phyloP scores from a whole-genome alignment of 2,797 vertebrate species.

The Odontamblyopus lacepedii region DNA sequence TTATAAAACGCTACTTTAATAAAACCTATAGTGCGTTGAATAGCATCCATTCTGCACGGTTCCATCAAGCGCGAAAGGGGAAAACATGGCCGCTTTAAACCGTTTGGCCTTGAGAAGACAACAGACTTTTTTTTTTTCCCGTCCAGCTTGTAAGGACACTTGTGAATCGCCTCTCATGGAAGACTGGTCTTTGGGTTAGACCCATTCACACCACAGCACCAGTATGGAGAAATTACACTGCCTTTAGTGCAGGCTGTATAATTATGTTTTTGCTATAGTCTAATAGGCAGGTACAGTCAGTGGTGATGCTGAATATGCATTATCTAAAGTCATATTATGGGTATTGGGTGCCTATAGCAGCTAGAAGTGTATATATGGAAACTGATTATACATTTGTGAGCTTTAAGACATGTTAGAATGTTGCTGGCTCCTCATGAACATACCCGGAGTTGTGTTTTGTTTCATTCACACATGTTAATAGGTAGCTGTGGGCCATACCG shows the following conservation, averaged over 20 bases:
- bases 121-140: constrained; percentile 30
- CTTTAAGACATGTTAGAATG: no score
- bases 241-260: neutral
- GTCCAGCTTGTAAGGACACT: constrained; percentile 12
- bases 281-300: neutral
- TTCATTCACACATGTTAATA: no score
- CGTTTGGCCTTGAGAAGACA: constrained; percentile 52
- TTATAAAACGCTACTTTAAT: constrained; percentile 28
- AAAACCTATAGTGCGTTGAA: constrained; percentile 30
- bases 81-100: constrained; percentile 10
- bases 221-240: neutral
- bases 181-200: constrained; percentile 18
- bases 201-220: neutral
- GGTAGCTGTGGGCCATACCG: no score
- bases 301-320: neutral
- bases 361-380: neutral
- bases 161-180: constrained; percentile 16
- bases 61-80: neutral
- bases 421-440: no score
- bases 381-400: neutral
- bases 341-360: neutral
- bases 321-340: neutral
- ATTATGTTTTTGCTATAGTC: neutral
- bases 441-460: no score
- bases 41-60: constrained; percentile 26